Evolutionary conservation across 2,888 invertebrate genomes (phyloP).

Genomic region (Drosophila infuscata): DNA sequence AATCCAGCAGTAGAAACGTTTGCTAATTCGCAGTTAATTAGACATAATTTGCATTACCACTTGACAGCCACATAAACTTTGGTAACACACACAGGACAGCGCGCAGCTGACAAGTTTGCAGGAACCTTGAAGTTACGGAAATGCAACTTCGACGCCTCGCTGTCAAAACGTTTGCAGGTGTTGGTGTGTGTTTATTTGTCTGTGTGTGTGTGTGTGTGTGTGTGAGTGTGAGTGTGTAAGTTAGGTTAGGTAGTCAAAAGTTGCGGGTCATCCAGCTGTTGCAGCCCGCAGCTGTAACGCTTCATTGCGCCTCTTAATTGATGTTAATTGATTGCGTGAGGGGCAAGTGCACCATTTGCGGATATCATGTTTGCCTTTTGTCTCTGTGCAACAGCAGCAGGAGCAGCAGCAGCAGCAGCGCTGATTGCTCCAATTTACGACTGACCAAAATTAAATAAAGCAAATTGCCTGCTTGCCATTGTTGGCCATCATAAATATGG

Average conservation of each 20-base stretch:
- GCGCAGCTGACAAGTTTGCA: constrained; percentile 48
- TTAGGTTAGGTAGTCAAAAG: not conserved
- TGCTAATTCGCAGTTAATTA: constrained; percentile 71
- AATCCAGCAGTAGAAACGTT: constrained; percentile 17
- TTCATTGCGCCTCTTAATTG: constrained; percentile 63
- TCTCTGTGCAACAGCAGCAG: not conserved
- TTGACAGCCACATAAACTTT: constrained; percentile 47
- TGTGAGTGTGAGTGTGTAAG: too few species aligned
- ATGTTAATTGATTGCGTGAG: constrained; percentile 65
- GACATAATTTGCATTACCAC: constrained; percentile 71
- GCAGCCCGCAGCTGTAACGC: constrained; percentile 42
- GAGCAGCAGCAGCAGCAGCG: not conserved
- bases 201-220: not conserved
- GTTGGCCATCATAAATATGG: constrained; percentile 35
- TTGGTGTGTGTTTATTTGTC: not conserved
- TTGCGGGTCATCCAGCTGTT: constrained; percentile 27
- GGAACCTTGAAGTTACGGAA: constrained; percentile 45
- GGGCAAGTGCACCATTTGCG: not conserved
- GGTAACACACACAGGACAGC: constrained; percentile 26
- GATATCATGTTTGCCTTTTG: constrained; percentile 20
- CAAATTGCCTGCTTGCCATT: constrained; percentile 39
- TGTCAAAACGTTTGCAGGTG: constrained; percentile 20
- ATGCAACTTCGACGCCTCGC: constrained; percentile 43
- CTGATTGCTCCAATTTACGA: constrained; percentile 66
- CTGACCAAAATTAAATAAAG: constrained; percentile 67